A percentile compares a stretch with the other conserved stretches of the same genome.
These are phyloP conservation scores for Griposia aprilina DNA, from an alignment of 2,888 invertebrate species.

Conservation along the genomic window DNA sequence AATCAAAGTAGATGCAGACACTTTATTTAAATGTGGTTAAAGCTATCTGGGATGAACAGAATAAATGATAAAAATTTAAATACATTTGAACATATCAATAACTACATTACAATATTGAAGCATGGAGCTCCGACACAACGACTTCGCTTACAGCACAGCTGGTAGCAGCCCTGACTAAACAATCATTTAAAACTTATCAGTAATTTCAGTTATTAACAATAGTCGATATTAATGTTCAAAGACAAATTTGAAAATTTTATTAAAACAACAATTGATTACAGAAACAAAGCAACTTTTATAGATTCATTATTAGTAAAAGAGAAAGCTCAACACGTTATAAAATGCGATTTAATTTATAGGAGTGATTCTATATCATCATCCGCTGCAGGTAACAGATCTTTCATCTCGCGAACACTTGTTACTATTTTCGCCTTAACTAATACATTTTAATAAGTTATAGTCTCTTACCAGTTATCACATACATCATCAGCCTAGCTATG, in stretches of 20 bases:
- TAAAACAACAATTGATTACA: constrained; percentile 60
- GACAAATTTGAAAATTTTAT: constrained; percentile 45
- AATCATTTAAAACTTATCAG: constrained; percentile 38
- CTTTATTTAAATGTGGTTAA: background rate
- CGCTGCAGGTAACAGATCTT: constrained; percentile 22
- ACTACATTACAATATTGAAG: background rate
- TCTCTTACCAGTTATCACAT: constrained; percentile 57
- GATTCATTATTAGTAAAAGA: constrained; percentile 48
- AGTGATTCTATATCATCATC: constrained; percentile 33
- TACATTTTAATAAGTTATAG: constrained; percentile 58
- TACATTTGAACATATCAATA: background rate
- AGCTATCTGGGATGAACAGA: background rate
- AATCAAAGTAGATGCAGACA: background rate
- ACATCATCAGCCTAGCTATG: constrained; percentile 65
- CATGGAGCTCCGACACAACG: background rate
- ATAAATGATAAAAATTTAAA: background rate
- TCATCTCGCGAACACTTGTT: constrained; percentile 19
- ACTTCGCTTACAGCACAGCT: background rate
- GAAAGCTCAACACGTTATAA: constrained; percentile 53
- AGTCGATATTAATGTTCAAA: constrained; percentile 31
- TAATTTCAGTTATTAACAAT: constrained; percentile 47
- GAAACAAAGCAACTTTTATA: constrained; percentile 58
- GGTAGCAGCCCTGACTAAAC: background rate
- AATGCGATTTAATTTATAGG: constrained; percentile 45
- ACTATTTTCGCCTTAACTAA: constrained; percentile 21